These are phyloP conservation scores for Sylvicola cinctus DNA, from an alignment of 2,888 invertebrate genomes.

Conservation along the genomic window DNA sequence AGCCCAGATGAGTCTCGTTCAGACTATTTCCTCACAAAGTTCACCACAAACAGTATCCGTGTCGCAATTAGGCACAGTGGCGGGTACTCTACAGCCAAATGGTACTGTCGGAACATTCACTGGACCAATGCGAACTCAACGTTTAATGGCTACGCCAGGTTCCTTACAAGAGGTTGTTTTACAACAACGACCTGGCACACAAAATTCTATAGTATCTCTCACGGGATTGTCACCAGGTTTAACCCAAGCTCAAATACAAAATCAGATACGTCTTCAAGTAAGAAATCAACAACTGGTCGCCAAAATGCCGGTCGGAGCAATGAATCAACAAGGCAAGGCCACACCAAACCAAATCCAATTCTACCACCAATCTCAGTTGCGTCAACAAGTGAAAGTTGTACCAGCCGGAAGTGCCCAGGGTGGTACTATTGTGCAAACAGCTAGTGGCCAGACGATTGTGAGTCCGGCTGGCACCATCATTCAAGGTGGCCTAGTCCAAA, in stretches of 20 bases:
- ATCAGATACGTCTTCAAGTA: conserved; percentile 20
- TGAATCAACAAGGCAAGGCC: conserved; percentile 18
- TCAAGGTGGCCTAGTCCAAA: conserved; percentile 20
- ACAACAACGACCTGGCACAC: conserved; percentile 20
- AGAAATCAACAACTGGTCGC: conserved; percentile 17
- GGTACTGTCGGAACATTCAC: conserved; percentile 21
- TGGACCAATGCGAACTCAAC: conserved; percentile 19
- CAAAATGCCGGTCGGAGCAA: conserved; percentile 18
- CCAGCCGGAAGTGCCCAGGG: conserved; percentile 11
- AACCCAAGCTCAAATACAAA: conserved; percentile 19
- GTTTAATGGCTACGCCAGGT: conserved; percentile 20
- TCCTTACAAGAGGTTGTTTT: conserved; percentile 22
- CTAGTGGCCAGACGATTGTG: conserved; percentile 17
- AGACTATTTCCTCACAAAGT: conserved; percentile 19
- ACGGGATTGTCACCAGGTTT: conserved; percentile 17
- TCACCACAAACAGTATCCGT: conserved; percentile 25
- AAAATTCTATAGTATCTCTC: conserved; percentile 24
- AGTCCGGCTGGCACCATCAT: conserved; percentile 22
- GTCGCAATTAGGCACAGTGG: conserved; percentile 22
- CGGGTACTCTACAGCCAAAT: conserved; percentile 19
- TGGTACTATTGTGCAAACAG: conserved; percentile 18
- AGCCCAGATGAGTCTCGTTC: conserved; percentile 20
- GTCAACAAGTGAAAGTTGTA: conserved; percentile 19
- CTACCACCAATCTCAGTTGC: conserved; percentile 17
- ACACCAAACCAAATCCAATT: conserved; percentile 18